Base-by-base conservation (phyloP, 2,113 vertebrate species). In the Mus musculus region DNA sequence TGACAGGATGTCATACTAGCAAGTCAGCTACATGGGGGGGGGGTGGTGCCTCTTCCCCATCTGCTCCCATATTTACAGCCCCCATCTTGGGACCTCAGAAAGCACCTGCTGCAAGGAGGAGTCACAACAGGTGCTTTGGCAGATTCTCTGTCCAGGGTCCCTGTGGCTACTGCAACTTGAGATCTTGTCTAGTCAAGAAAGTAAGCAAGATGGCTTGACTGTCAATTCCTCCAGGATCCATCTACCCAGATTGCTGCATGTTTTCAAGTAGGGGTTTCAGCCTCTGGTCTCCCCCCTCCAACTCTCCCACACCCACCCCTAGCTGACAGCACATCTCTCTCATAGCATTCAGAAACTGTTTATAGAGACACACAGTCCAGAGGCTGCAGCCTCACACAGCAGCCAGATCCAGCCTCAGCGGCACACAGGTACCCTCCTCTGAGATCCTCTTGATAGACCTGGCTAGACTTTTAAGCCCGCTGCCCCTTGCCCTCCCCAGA, bases 401-500 rank as follows among this genome's bases (percentile, higher is more conserved):
- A 88, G 49, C 69, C 56, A 82, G 61, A 52, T 12, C 17, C 9
- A 65, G 77, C 71, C 71, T 89, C 33, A 7, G 61, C 22, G 63
- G 30, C 3, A 11, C 28, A 20, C 3, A 33, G 65, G 46, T 10
- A 3, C 61, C 9, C 56, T 52, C 39, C 36, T 69, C 24, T n/a
- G 76, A 95, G 77, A 80, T 19, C n/a, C 61, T 87, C 88, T 93
- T 20, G 5, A 65, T 39, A 90, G 72, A 73, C n/a, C 59, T 63
- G 33, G 71, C 87, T 72, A 7, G 33, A 42, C 63, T 59, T 75
- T 20, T 36, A 67, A 19, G 71, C 46, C 49, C 0, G 5, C 72
- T 97, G 96, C 49, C 97, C 97, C 30, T 61, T 93, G 89, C 93
- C 75, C 91, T 94, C 91, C 93, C 71, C 13, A 20, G 88, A 59